phyloP scores from a whole-genome alignment of 2,797 vertebrate species.

The Pantherophis alleghaniensis region DNA sequence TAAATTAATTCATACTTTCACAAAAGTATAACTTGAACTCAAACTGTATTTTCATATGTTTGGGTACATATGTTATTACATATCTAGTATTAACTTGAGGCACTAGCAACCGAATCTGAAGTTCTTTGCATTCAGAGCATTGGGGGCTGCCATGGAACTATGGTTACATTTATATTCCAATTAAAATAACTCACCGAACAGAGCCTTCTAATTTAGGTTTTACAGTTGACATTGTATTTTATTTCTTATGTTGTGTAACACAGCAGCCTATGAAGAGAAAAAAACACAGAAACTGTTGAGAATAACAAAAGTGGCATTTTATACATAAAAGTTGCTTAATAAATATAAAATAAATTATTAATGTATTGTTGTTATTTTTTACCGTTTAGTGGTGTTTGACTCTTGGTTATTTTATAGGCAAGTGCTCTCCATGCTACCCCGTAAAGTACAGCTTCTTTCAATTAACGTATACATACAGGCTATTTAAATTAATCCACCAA shows the following conservation, averaged over 20 bases:
- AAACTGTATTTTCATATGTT: not conserved
- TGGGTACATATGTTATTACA: not conserved
- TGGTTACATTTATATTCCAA: not conserved
- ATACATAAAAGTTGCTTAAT: fast-evolving
- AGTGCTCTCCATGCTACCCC: not conserved
- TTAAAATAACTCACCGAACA: conserved; percentile 75
- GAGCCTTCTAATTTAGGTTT: conserved; percentile 70
- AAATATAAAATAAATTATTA: not conserved
- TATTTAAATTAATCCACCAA: not conserved
- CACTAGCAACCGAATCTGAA: not conserved
- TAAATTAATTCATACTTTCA: not conserved
- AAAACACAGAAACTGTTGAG: not conserved
- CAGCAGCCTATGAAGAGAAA: not conserved
- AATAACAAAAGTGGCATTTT: not conserved
- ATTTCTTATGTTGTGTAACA: not conserved
- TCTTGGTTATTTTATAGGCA: not conserved
- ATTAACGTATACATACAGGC: not conserved
- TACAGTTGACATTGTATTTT: conserved; percentile 79
- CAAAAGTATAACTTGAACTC: not conserved
- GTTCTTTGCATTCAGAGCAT: not conserved
- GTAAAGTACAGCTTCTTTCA: not conserved
- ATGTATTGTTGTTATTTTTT: not conserved
- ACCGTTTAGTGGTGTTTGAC: not conserved
- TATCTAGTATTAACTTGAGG: not conserved
- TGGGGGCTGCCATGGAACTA: not conserved